Evolutionary conservation across 2,888 invertebrate genomes (phyloP), one percentile per base, ranked within the genome.

Genomic region (Crepidodera aurea): DNA sequence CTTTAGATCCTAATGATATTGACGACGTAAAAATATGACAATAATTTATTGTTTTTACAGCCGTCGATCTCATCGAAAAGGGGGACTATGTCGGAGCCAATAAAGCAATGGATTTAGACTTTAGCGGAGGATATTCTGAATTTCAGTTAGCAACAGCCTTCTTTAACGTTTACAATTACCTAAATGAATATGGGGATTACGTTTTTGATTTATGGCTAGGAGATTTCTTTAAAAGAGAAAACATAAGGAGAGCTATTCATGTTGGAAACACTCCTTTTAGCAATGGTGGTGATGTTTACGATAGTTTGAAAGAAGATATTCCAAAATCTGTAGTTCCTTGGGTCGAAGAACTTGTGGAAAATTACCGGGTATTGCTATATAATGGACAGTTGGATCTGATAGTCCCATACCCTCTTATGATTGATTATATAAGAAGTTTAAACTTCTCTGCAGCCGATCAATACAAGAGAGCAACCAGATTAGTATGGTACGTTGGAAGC

Each of bases 361-460:
- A 86, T 67, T 90, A 90, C 72, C 83, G 84, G 77, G 86, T 93
- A 8, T 84, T 94, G 34, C 84, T 94, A 57, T 96, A 94, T 78
- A 94, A 88, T 75, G 96, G 96, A 0, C 95, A 96, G 76, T 77
- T 96, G 64, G 96, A 96, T 77, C 88, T 96, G 8, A 92, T 94
- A 65, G 91, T 94, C 0, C 92, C 93, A 0, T 92, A 93, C 79
- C 92, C 93, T 0, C 75, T 92, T 50, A 94, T 93, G 0, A 85
- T 90, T 16, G 90, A 89, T 74, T 93, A 90, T 78, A 79, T 95
- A 19, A 83, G 84, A 64, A 84, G 86, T 18, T 81, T 93, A 1
- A 84, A 88, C 32, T 93, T 92, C 82, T 83, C 82, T 7, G 86
- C 85, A 0, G 81, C 87, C 0, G 83, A 82, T 0, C 83, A 85